Evolutionary conservation across 2,113 vertebrate genomes (phyloP), one percentile per base, ranked within the genome.

Genomic region (Oncorhynchus mykiss): DNA sequence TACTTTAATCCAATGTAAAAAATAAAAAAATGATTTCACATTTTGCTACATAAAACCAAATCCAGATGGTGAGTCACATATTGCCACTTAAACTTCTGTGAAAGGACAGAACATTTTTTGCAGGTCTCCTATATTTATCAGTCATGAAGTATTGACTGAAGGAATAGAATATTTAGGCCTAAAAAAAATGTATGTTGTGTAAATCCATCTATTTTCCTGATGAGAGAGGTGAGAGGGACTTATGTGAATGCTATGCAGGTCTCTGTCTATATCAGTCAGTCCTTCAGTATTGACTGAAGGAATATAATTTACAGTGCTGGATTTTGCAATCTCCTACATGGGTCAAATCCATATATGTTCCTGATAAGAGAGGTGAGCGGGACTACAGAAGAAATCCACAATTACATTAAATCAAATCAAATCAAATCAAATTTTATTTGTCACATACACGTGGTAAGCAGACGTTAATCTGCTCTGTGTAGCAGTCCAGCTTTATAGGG

Each of bases 61-160:
- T 34, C 34, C 34, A 34, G 34, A 7, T 34, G 34, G 34, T 34
- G 34, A 34, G 34, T 7, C 34, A 34, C 34, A 45, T 45, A 45
- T 11, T 45, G 39, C 2, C 39, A 45, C 39, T 45, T 34, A n/a
- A 13, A 25, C 31, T 22, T 29, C 5, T 39, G 59, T 18, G 57
- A 67, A 57, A 13, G 22, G 18, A 14, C 18, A 60, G 59, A 16
- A 72, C 49, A 22, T 29, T n/a, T 31, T 18, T 6, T 71, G 31
- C 11, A 3, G 16, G 39, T 20, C 60, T 77, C 73, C 73, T 69
- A 22, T 62, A 57, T 69, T 62, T 51, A 70, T 79, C 71, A 74
- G 18, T 14, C 31, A 34, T 29, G 54, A 73, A 74, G 51, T 64
- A 62, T 65, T 68, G 71, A 60, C 27, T 49, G 11, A n/a, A 18